A percentile compares a stretch with the other conserved stretches of the same genome.
These are phyloP conservation scores for Oryctes rhinoceros DNA, from an alignment of 1,140 invertebrate genomes.

Conservation along the genomic window DNA sequence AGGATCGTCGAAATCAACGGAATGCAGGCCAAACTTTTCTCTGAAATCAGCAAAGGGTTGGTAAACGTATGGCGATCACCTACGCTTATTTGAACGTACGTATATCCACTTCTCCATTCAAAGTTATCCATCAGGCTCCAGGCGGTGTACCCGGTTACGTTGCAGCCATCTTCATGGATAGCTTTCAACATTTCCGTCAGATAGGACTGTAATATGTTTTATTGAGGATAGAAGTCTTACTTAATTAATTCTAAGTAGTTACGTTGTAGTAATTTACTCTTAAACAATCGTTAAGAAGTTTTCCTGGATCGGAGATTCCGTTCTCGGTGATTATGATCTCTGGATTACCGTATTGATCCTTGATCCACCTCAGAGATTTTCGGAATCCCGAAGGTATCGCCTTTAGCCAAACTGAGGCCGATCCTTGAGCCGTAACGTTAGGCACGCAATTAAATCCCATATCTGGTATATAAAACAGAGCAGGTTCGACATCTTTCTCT, in stretches of 20 bases:
- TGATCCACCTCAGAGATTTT: constrained; percentile 69
- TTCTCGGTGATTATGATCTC: constrained; percentile 75
- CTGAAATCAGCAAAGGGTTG: constrained; percentile 1
- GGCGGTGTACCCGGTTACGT: constrained; percentile 16
- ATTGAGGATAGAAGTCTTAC: neutral
- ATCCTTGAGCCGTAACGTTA: neutral
- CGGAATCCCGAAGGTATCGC: constrained; percentile 61
- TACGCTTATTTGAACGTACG: constrained; percentile 12
- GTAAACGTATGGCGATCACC: neutral
- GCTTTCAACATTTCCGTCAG: constrained; percentile 17
- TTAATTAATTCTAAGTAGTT: neutral
- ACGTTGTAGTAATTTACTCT: constrained; percentile 46
- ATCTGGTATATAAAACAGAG: neutral
- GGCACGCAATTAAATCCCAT: neutral
- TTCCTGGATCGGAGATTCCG: constrained; percentile 64
- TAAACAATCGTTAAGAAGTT: constrained; percentile 42
- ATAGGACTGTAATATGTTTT: constrained; percentile 15
- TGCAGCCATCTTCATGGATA: constrained; percentile 28
- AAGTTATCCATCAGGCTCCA: constrained; percentile 41
- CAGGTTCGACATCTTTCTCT: neutral
- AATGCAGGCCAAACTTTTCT: constrained; percentile 39
- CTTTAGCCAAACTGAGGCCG: constrained; percentile 33
- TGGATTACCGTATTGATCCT: constrained; percentile 68
- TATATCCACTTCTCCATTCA: constrained; percentile 37
- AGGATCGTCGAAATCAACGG: constrained; percentile 34